Conservation (phyloP, 1,140 invertebrate species). For the Trichomalopsis sarcophagae region DNA sequence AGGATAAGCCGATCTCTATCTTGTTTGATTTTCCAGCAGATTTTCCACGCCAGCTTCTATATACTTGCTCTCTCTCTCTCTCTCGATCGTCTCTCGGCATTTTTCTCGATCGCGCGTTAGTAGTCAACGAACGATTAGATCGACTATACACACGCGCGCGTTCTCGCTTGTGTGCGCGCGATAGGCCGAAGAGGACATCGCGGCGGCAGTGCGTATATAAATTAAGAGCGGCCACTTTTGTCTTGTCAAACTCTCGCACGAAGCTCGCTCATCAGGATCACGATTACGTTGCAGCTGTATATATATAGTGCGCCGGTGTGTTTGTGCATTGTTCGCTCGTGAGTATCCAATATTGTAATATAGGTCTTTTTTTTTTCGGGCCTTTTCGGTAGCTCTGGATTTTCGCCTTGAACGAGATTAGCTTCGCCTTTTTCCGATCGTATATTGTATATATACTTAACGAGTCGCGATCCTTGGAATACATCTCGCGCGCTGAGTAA, state of each 20-base stretch:
- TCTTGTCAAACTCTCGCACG: not conserved
- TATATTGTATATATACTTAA: too few relatives aligned
- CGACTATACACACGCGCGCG: not conserved
- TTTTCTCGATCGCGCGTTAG: not conserved
- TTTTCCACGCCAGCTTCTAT: too few relatives aligned
- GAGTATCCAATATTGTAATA: too few relatives aligned
- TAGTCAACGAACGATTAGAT: not conserved
- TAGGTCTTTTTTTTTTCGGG: too few relatives aligned
- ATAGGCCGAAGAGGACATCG: not conserved
- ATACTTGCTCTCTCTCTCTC: too few relatives aligned
- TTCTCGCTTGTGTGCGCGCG: not conserved
- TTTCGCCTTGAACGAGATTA: not conserved
- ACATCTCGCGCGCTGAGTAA: not conserved
- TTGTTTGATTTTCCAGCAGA: too few relatives aligned
- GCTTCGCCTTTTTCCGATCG: not conserved
- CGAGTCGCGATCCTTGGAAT: not conserved
- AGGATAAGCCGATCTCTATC: too few relatives aligned
- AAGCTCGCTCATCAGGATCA: not conserved
- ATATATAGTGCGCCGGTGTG: not conserved
- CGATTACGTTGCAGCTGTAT: not conserved
- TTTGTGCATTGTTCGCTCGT: not conserved
- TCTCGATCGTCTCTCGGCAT: too few relatives aligned
- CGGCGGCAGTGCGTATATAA: not conserved
- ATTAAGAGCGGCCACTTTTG: conserved; percentile 14
- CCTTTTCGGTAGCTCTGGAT: not conserved